Evolutionary conservation across 1,140 invertebrate genomes (phyloP), one percentile per base, ranked within the genome.

Genomic region (Hirudo medicinalis): DNA sequence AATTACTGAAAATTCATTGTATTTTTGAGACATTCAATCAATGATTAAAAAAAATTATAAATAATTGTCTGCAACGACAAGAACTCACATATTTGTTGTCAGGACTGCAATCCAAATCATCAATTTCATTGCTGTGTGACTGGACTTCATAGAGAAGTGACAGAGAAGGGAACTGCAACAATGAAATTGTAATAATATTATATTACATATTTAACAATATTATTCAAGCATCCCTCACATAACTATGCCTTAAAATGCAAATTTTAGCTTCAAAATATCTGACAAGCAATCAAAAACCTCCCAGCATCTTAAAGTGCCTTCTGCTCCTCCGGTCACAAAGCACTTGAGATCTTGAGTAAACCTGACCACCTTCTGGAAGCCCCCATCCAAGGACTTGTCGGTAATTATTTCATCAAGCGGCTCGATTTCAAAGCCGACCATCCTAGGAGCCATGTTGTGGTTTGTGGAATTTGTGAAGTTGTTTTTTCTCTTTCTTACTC

Each of bases 271-370:
- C 8, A 63, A 25, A 63, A 63, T 54, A 70, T 20, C n/a, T n/a
- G 54, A 36, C 32, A 69, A 73, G 32, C 29, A 27, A 69, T 73
- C 15, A 32, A 54, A 32, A 54, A 83, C 81, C 78, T 87, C 86
- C 94, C 94, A 98, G 5, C 95, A 77, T 74, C 92, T 85, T 25
- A 97, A 80, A 77, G 87, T 84, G 15, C 92, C 91, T 84, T 97
- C 93, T 3, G 89, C 88, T 36, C 94, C 92, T 73, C 91, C 94
- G 9, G 93, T 97, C 0, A 88, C 90, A 86, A 97, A 88, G 0
- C 91, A 76, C 76, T 87, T 88, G 19, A 89, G 87, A 79, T 80
- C 87, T 43, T 85, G 84, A 71, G 88, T 89, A 76, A 95, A 88
- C 71, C 89, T 85, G 27, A 94, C 90, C 55, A 93, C 89, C 79